Evolutionary conservation across 2,797 vertebrate species (phyloP).

Genomic region (Rhabdophis nuchalis): DNA sequence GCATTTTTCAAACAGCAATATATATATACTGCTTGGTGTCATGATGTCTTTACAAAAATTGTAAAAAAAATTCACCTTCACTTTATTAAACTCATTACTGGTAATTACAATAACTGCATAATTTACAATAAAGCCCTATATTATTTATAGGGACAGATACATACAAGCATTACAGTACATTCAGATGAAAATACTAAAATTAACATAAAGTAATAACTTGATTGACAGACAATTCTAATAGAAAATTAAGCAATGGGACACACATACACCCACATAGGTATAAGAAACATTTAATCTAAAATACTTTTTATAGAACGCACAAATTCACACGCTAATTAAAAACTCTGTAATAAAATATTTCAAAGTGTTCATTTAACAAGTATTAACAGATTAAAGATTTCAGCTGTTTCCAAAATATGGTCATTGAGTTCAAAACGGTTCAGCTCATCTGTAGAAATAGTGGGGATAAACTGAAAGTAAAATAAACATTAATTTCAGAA

Average conservation of each 20-base stretch:
- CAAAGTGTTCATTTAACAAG: constrained; percentile 76
- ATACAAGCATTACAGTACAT: constrained; percentile 88
- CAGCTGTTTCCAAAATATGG: constrained; percentile 64
- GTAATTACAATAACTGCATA: constrained; percentile 76
- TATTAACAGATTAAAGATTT: constrained; percentile 68
- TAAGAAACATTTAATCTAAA: constrained; percentile 86
- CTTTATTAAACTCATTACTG: constrained; percentile 68
- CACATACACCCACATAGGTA: constrained; percentile 87
- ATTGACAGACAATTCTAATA: constrained; percentile 70
- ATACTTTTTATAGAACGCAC: constrained; percentile 81
- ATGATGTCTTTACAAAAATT: constrained; percentile 63
- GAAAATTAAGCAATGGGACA: constrained; percentile 75
- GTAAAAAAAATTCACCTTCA: constrained; percentile 63
- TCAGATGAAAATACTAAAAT: constrained; percentile 69
- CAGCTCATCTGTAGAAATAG: constrained; percentile 94
- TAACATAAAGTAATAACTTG: constrained; percentile 65
- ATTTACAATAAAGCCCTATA: constrained; percentile 77
- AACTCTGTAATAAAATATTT: constrained; percentile 85
- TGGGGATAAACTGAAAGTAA: constrained; percentile 85
- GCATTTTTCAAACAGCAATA: constrained; percentile 46
- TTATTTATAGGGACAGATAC: constrained; percentile 72
- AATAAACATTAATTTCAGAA: constrained; percentile 1
- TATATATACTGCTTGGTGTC: constrained; percentile 61
- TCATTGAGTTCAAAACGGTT: constrained; percentile 66
- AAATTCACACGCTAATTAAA: constrained; percentile 80